These are phyloP conservation scores for Eupithecia exiguata DNA, from an alignment of 2,888 invertebrate species.

Conservation along the genomic window DNA sequence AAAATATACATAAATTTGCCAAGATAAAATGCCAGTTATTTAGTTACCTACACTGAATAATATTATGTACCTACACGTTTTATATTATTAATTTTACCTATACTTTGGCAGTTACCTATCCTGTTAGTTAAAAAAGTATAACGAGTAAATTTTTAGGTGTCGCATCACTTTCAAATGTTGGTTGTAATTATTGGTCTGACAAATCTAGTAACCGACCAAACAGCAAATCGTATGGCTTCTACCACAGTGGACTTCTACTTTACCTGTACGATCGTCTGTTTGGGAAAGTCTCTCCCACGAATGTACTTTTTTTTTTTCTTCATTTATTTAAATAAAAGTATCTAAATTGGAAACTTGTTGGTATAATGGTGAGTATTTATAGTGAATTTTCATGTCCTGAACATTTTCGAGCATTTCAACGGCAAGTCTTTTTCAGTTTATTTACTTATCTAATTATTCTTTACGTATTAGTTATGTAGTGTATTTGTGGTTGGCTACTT, in stretches of 20 bases:
- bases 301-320: too few relatives aligned
- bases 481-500: too few relatives aligned
- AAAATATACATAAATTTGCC: conserved; percentile 37
- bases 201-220: too few relatives aligned
- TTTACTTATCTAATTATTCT: too few relatives aligned
- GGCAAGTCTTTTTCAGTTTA: neutral
- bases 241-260: too few relatives aligned
- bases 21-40: conserved; percentile 31
- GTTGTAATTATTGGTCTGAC: too few relatives aligned
- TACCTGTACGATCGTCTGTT: neutral
- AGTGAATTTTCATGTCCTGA: neutral
- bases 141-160: neutral
- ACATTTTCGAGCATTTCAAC: neutral
- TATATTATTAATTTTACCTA: neutral
- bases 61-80: neutral
- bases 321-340: too few relatives aligned
- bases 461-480: too few relatives aligned
- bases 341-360: too few relatives aligned
- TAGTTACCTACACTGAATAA: conserved; percentile 14
- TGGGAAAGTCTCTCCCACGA: neutral
- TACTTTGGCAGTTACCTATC: neutral
- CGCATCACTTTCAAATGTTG: neutral
- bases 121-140: neutral
- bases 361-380: too few relatives aligned
- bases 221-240: too few relatives aligned